Conservation (phyloP, 2,113 vertebrate genomes). For the Triplophysa dalaica region DNA sequence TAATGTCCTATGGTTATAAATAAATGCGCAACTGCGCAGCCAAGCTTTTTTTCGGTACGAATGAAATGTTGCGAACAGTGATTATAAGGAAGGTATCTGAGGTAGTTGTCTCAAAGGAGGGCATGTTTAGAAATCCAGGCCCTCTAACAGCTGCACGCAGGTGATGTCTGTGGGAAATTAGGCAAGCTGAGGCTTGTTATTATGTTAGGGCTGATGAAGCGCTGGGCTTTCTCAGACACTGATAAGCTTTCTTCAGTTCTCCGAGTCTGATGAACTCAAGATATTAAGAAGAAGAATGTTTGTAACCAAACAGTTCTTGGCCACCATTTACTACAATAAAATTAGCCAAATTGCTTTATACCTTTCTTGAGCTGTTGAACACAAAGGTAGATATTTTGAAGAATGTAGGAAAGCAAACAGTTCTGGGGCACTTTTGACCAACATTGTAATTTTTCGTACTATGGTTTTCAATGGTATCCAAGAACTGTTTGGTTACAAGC, state of each 20-base stretch:
- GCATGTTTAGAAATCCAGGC: conserved; percentile 21
- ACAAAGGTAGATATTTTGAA: too few relatives aligned
- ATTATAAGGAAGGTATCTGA: conserved; percentile 40
- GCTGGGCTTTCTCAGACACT: background rate
- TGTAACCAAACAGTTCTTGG: too few relatives aligned
- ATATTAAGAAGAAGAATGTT: too few relatives aligned
- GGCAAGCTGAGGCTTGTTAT: conserved; percentile 18
- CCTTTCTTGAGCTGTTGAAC: too few relatives aligned
- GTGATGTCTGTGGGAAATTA: conserved; percentile 15
- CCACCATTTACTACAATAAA: too few relatives aligned
- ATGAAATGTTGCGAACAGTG: conserved; percentile 43
- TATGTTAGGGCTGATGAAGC: conserved; percentile 16
- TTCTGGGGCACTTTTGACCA: too few relatives aligned
- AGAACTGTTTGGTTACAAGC: too few relatives aligned
- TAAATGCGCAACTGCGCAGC: conserved; percentile 46
- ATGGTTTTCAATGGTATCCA: too few relatives aligned
- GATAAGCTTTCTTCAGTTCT: background rate
- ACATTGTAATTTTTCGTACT: too few relatives aligned
- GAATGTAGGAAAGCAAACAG: too few relatives aligned
- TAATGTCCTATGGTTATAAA: conserved; percentile 30
- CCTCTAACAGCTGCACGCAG: conserved; percentile 18
- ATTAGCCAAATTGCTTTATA: too few relatives aligned
- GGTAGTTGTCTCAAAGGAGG: conserved; percentile 25
- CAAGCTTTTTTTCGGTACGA: conserved; percentile 42
- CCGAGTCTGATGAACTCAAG: background rate